Evolutionary conservation across 2,888 invertebrate genomes (phyloP), one percentile per base, ranked within the genome.

Genomic region (Oxystoma pomonae): DNA sequence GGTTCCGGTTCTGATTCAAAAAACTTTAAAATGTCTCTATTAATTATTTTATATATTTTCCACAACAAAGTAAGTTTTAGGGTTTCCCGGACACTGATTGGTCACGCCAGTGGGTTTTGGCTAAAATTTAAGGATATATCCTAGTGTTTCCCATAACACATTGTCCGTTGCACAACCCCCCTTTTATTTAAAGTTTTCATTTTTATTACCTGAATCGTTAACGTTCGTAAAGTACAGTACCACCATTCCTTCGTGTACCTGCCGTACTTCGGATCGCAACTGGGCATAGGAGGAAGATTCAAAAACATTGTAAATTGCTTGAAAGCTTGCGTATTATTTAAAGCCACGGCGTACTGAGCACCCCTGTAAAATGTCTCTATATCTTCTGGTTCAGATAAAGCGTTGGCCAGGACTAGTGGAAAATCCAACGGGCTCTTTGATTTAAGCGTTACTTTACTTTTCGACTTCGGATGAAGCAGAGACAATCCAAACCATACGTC

Each of bases 381-480:
- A 64, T 80, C 80, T 82, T 86, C 68, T 81, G 83, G 81, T 72
- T 88, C 84, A 0, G 86, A 83, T 74, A 94, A 86, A 77, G 95
- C 97, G 75, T 91, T 91, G 0, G 92, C 90, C 68, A 92, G 85
- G 60, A 94, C 83, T n/a, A 85, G 79, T 0, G 94, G 92, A 71
- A 88, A 85, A 0, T 86, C 83, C 69, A 85, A 84, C 0, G 93
- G 92, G 76, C 92, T 86, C 62, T 81, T 86, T 12, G 87, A 89
- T 72, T 83, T 84, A n/a, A 95, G 81, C 76, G 81, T 83, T 0
- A 91, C 77, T 65, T 85, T 81, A 0, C 91, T 91, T 68, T 83
- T 82, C n/a, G 90, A 90, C 73, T 86, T 85, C 0, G 92, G 91
- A 67, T 89, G 83, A 77, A 91, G n/a, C 3, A 9, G 5, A 9